Evolutionary conservation across 92 coral and sea anemone genomes (phyloP).

Genomic region (Zoanthus sociatus): DNA sequence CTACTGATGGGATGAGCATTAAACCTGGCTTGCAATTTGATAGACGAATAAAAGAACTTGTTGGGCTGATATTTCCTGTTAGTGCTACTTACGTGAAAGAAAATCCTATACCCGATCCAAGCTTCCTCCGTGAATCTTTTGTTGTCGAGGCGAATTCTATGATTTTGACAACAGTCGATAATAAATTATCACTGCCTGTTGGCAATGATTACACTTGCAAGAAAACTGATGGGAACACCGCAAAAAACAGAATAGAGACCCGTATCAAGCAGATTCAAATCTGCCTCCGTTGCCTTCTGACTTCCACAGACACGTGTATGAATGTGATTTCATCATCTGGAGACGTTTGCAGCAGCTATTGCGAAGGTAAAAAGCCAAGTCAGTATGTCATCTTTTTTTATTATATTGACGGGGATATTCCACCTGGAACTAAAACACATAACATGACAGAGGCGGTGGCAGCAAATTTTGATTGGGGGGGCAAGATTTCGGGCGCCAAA

Average conservation of each 20-base stretch:
- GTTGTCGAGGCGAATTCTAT: slow-evolving; percentile 40
- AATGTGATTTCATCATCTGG: slow-evolving; percentile 50
- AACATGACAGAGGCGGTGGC: too few species aligned
- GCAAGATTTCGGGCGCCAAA: too few species aligned
- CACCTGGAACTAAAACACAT: neutral
- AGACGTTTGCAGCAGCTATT: slow-evolving; percentile 33
- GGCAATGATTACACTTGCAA: slow-evolving; percentile 45
- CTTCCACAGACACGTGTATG: slow-evolving; percentile 33
- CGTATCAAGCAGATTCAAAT: slow-evolving; percentile 55
- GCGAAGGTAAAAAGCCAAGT: slow-evolving; percentile 50
- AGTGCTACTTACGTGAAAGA: slow-evolving; percentile 29
- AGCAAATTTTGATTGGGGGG: too few species aligned
- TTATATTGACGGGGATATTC: neutral
- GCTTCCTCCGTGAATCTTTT: slow-evolving; percentile 34
- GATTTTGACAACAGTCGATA: slow-evolving; percentile 48
- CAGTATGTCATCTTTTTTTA: neutral
- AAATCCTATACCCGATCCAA: slow-evolving; percentile 50
- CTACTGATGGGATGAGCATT: slow-evolving; percentile 47
- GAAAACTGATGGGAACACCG: slow-evolving; percentile 36
- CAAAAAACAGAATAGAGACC: slow-evolving; percentile 23
- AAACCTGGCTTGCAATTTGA: slow-evolving; percentile 52
- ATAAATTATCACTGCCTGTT: slow-evolving; percentile 54
- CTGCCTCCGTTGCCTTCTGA: slow-evolving; percentile 42
- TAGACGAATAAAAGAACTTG: slow-evolving; percentile 41
- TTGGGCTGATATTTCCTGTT: slow-evolving; percentile 53